A percentile compares a stretch with the other conserved stretches of the same genome.
These are phyloP conservation scores for Peromyscus attwateri DNA, from an alignment of 2,797 vertebrate species.

Conservation along the genomic window DNA sequence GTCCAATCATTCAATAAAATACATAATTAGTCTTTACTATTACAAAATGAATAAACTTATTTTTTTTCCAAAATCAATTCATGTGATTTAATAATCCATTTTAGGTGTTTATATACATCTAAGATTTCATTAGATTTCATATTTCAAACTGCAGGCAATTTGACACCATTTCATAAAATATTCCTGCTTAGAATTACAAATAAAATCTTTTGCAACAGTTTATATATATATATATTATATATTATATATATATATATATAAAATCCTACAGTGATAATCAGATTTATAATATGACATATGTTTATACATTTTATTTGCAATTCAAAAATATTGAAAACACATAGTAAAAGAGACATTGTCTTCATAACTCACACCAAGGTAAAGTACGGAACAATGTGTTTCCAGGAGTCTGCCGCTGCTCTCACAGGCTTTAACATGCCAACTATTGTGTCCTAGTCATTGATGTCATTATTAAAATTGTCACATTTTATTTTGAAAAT, in stretches of 20 bases:
- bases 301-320: neutral
- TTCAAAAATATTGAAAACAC: neutral
- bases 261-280: neutral
- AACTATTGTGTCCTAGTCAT: neutral
- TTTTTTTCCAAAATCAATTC: conserved; percentile 23
- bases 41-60: neutral
- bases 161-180: neutral
- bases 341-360: neutral
- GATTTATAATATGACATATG: neutral
- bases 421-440: neutral
- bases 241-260: neutral
- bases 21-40: neutral
- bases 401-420: neutral
- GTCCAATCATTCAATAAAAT: neutral
- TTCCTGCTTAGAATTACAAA: neutral
- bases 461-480: neutral
- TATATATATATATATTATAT: neutral
- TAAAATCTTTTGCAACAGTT: neutral
- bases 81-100: neutral
- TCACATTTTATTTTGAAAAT: neutral
- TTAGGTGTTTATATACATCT: neutral
- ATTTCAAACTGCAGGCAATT: neutral
- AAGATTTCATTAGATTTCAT: neutral
- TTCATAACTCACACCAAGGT: neutral
- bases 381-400: neutral